Evolutionary conservation across 2,113 vertebrate genomes (phyloP).

Genomic region (Dicrurus megarhynchus): DNA sequence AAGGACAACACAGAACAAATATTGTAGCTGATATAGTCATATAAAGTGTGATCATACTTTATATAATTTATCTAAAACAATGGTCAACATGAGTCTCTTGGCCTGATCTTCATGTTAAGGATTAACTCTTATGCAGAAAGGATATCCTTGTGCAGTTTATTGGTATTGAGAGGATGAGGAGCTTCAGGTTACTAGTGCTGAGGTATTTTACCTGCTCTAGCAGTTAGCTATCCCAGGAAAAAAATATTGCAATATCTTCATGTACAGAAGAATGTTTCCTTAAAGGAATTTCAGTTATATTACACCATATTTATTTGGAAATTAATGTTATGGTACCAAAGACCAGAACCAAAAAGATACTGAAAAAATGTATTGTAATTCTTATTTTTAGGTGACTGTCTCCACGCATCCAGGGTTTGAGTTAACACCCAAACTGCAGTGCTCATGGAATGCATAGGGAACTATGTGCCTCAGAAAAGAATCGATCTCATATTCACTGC

Average conservation of each 20-base stretch:
- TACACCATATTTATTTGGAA: background rate
- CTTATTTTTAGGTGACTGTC: background rate
- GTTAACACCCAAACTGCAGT: background rate
- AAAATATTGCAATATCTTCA: background rate
- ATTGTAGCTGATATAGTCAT: background rate
- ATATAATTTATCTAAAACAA: background rate
- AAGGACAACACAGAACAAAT: background rate
- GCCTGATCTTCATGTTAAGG: background rate
- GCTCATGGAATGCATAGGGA: background rate
- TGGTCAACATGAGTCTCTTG: background rate
- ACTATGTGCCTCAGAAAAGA: background rate
- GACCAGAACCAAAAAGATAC: background rate
- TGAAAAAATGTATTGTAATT: background rate
- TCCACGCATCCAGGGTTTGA: background rate
- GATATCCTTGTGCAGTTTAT: background rate
- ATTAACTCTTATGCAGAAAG: background rate
- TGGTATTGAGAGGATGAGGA: background rate
- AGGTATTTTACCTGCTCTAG: background rate
- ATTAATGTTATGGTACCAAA: background rate
- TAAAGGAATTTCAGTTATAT: background rate
- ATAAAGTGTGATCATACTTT: background rate
- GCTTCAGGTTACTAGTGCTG: background rate
- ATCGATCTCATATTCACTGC: fast-evolving
- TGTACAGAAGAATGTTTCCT: background rate
- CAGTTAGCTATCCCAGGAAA: background rate